Evolutionary conservation across 1,140 invertebrate species (phyloP).

Genomic region (Scaptomyza graminum): DNA sequence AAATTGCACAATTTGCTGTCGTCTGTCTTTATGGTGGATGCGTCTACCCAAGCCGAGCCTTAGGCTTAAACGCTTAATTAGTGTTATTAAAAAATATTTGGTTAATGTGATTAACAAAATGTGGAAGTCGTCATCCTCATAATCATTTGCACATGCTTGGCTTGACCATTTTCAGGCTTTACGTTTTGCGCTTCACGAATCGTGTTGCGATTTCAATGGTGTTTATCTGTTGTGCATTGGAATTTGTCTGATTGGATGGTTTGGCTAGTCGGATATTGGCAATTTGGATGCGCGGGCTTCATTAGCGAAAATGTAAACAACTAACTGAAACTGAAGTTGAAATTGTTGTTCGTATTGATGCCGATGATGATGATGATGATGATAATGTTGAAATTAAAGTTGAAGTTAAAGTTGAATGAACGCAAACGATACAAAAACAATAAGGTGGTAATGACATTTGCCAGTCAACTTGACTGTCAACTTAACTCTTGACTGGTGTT

Average conservation of each 20-base stretch:
- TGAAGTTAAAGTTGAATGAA: slow-evolving; percentile 32
- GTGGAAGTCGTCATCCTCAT: slow-evolving; percentile 30
- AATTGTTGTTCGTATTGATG: too few relatives aligned
- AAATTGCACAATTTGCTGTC: slow-evolving; percentile 28
- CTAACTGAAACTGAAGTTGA: neutral
- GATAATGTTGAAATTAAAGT: neutral
- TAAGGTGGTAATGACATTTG: slow-evolving; percentile 47
- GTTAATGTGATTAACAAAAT: slow-evolving; percentile 48
- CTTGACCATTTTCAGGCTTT: slow-evolving; percentile 2
- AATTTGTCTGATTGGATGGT: slow-evolving; percentile 9
- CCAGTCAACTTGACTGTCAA: slow-evolving; percentile 4
- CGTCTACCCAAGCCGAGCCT: slow-evolving; percentile 4
- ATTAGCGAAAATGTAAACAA: slow-evolving; percentile 11
- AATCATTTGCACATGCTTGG: slow-evolving; percentile 44
- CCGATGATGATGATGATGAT: too few relatives aligned
- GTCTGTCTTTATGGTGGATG: neutral
- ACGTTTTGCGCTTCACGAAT: neutral
- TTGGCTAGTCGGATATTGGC: slow-evolving; percentile 21
- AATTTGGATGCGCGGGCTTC: slow-evolving; percentile 16
- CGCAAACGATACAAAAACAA: slow-evolving; percentile 31
- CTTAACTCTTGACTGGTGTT: neutral
- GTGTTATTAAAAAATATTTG: slow-evolving; percentile 64
- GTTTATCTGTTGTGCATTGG: neutral
- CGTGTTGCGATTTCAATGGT: neutral
- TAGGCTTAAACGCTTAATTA: slow-evolving; percentile 53